Evolutionary conservation across 2,797 vertebrate genomes (phyloP).

Genomic region (Ispidina picta): DNA sequence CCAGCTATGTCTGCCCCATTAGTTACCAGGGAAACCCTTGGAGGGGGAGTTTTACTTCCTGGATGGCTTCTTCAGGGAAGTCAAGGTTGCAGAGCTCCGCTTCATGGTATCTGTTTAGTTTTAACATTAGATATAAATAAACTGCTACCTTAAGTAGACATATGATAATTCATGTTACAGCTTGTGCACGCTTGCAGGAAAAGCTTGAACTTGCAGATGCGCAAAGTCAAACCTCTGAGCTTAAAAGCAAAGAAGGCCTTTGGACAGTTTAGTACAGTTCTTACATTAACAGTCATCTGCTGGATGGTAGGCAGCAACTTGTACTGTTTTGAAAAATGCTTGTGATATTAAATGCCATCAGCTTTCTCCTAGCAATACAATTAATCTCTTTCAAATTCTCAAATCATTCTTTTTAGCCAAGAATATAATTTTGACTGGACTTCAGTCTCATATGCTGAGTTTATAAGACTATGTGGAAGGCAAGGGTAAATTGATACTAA

Average conservation of each 20-base stretch:
- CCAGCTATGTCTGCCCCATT: background rate
- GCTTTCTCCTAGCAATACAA: background rate
- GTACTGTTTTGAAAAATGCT: background rate
- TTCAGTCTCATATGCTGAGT: background rate
- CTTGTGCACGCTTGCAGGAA: background rate
- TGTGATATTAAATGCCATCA: background rate
- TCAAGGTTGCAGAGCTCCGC: background rate
- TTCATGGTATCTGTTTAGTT: background rate
- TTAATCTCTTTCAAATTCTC: background rate
- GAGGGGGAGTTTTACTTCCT: background rate
- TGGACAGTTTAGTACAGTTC: background rate
- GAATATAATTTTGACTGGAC: background rate
- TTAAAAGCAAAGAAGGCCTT: background rate
- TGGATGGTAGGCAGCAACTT: background rate
- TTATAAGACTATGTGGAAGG: background rate
- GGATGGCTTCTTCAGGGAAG: background rate
- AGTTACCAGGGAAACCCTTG: background rate
- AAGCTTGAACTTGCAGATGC: background rate
- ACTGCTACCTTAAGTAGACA: background rate
- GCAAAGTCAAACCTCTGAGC: background rate
- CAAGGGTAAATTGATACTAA: background rate
- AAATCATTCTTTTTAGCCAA: background rate
- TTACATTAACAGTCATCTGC: background rate
- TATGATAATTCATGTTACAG: background rate
- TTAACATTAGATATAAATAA: background rate